Evolutionary conservation across 1,140 invertebrate species (phyloP).

Genomic region (Halotydeus destructor): DNA sequence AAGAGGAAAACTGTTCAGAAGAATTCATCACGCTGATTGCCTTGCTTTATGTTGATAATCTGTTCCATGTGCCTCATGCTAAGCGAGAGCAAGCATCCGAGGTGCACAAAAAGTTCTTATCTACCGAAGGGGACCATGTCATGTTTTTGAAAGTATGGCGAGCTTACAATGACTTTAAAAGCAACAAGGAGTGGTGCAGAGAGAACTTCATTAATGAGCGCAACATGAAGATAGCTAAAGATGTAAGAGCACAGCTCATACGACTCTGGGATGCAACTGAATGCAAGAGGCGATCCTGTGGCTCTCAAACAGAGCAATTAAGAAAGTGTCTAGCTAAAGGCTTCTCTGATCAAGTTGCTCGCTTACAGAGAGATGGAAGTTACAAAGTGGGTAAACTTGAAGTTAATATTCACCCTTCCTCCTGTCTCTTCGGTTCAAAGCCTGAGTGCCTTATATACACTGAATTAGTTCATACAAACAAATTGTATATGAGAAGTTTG

Average conservation of each 20-base stretch:
- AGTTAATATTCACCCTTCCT: slow-evolving; percentile 62
- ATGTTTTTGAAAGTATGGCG: slow-evolving; percentile 73
- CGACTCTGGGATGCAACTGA: slow-evolving; percentile 47
- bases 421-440: slow-evolving; percentile 45
- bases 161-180: slow-evolving; percentile 44
- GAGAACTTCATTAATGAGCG: slow-evolving; percentile 69
- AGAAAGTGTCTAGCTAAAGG: slow-evolving; percentile 11
- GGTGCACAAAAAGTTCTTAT: slow-evolving; percentile 55
- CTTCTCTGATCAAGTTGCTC: slow-evolving; percentile 76
- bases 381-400: slow-evolving; percentile 44
- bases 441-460: slow-evolving; percentile 63
- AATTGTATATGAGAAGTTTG: slow-evolving; percentile 55
- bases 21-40: slow-evolving; percentile 52
- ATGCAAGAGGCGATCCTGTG: slow-evolving; percentile 47
- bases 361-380: slow-evolving; percentile 45
- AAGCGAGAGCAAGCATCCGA: slow-evolving; percentile 42
- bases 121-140: slow-evolving; percentile 73
- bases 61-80: slow-evolving; percentile 20
- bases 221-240: slow-evolving; percentile 57
- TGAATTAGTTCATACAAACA: slow-evolving; percentile 64
- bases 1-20: slow-evolving; percentile 42
- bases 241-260: slow-evolving; percentile 59
- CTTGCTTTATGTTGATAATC: slow-evolving; percentile 38
- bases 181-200: slow-evolving; percentile 65
- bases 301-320: slow-evolving; percentile 24